phyloP scores from a whole-genome alignment of 2,113 vertebrate species.

The Alosa alosa region DNA sequence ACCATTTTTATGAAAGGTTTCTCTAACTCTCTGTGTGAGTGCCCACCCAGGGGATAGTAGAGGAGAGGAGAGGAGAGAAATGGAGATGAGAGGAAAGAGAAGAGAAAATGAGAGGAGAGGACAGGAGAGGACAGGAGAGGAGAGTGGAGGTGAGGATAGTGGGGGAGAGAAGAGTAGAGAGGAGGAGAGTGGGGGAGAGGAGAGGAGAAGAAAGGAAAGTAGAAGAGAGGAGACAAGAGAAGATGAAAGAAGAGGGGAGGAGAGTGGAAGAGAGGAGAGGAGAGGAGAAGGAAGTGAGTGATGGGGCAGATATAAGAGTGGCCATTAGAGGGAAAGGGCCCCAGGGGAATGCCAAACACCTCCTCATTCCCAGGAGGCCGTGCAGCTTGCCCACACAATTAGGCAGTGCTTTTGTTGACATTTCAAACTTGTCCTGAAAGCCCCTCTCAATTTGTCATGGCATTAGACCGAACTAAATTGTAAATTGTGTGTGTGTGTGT shows the following conservation, averaged over 20 bases:
- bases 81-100: background rate
- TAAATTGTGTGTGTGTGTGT: background rate
- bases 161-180: background rate
- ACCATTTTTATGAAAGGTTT: background rate
- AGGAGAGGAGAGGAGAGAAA: background rate
- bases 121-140: background rate
- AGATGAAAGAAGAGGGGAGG: background rate
- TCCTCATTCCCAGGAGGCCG: background rate
- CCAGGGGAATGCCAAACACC: background rate
- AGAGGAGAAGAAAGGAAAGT: background rate
- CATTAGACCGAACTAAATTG: background rate
- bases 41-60: background rate
- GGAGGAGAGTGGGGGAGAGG: background rate
- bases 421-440: conserved; percentile 11
- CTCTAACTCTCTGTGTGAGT: background rate
- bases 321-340: background rate
- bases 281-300: background rate
- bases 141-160: background rate
- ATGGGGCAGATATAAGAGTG: background rate
- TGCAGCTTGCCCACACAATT: conserved; percentile 3
- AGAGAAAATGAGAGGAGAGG: too few relatives aligned
- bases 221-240: background rate
- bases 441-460: conserved; percentile 11
- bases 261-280: background rate
- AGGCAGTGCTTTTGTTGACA: background rate